Base-by-base conservation (phyloP, 2,888 invertebrate species). In the Junonia oenone region DNA sequence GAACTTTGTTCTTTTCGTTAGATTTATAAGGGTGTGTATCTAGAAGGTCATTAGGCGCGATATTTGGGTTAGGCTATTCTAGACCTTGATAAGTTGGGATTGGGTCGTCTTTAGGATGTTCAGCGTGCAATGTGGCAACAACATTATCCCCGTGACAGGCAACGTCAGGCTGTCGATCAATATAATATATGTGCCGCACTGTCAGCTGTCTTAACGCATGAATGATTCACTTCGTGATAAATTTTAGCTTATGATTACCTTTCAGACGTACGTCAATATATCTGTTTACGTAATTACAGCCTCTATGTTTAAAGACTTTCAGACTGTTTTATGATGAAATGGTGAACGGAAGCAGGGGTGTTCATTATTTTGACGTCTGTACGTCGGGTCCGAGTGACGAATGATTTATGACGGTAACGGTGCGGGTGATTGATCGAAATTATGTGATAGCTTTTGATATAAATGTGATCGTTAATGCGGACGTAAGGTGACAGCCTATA, bases 191-290 rank as follows among this genome's bases (percentile, higher is more conserved):
- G 88, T 82, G 86, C 84, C 76, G 79, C 75, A 81, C 87, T 88
- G 89, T 89, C 89, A 88, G 84, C 88, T 88, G 89, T 88, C 89
- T 83, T 75, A 77, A 78, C 81, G 81, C 84, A 85, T 88, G 89
- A 89, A 86, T 88, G 89, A 89, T 89, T 90, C 89, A 89, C 88
- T 87, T 78, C 78, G 80, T 86, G 88, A 90, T 90, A 89, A 90
- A 90, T 89, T 88, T 82, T 80, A 87, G 88, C 87, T 89, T 87
- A 87, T 90, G 89, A 90, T 90, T 89, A 89, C 87, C 88, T 89
- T 87, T 88, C 87, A 87, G 83, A 82, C 83, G 72, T 78, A 77
- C 78, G 85, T 88, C 89, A 85, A 86, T 85, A 78, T 82, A 87
- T 87, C 86, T 83, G 85, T 86, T 85, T 85, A 82, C 81, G 84